Evolutionary conservation across 2,888 invertebrate species (phyloP), one percentile per base, ranked within the genome.

Genomic region (Chloromyia formosa): DNA sequence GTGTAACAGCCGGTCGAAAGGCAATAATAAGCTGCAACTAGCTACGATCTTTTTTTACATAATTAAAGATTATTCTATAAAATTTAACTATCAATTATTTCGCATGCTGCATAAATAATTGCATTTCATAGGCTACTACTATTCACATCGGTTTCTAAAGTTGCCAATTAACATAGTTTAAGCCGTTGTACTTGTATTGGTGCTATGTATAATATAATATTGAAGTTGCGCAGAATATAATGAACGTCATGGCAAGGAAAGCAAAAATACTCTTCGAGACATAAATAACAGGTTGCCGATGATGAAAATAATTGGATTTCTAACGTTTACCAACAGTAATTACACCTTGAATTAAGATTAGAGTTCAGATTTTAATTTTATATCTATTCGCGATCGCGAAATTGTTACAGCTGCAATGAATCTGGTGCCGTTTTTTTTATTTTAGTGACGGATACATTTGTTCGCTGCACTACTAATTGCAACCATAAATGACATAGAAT

Each of bases 321-420:
- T 74, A 68, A 61, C 68, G 68, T 73, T 68, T 75, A 73, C 75
- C 73, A 75, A 73, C 73, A 45, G 76, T 76, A 76, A 76, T 76
- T 76, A 76, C 76, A 76, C 62, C 74, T 76, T 71, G 60, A 73
- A 74, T 71, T 68, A 60, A 74, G 76, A 76, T 74, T 76, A 74
- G 58, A 76, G 69, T 71, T 69, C 54, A 53, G n/a, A 54, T 54
- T 54, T 45, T 45, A 22, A n/a, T 66, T 66, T 66, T 66, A 7
- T 7, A 66, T 66, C 49, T 22, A 18, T 66, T 66, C 45, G 64
- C 66, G 22, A 45, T 66, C 66, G 66, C 27, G 2, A 49, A 49
- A 66, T 66, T 45, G 49, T 49, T 66, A 49, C 66, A 12, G 49
- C 49, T 4, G 66, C 66, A 66, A 66, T 49, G 49, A 66, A 66